Evolutionary conservation across 2,888 invertebrate species (phyloP), one percentile per base, ranked within the genome.

Genomic region (Horisme vitalbata): DNA sequence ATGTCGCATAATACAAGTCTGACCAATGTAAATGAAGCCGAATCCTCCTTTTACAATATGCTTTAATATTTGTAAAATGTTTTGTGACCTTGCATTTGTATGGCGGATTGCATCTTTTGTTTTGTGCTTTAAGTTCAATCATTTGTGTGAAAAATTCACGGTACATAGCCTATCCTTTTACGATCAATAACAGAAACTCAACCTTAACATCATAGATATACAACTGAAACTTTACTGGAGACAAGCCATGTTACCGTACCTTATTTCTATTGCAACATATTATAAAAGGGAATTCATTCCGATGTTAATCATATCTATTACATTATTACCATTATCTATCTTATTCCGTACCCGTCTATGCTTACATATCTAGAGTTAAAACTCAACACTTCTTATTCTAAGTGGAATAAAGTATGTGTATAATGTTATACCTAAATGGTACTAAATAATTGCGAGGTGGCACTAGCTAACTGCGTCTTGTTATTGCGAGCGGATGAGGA

Each of bases 401-500:
- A 64, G 68, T 86, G 87, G 87, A 87, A 87, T 87, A 82, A 82
- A 76, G 66, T 78, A 74, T 68, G 69, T 71, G 67, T 75, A 71
- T 70, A 66, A 61, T 65, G 63, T 61, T 65, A 64, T 71, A 61
- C 58, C 72, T 79, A 79, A 66, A 75, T 74, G 76, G 74, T 79
- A 78, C 71, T 79, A 79, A 60, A 68, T 68, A 73, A 76, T 73
- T 85, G 86, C 86, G 86, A 86, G 86, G 86, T 86, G 79, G 79
- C 73, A 69, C 79, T 76, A 76, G 70, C 75, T 76, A 75, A 69
- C 72, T 77, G 77, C 75, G 55, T 66, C 72, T 69, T 41, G 75
- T 72, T 65, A 68, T 57, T 65, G 71, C 71, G 32, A 34, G 43
- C 32, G 30, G 35, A 23, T n/a, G 23, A 8, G 9, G n/a, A n/a